phyloP scores from a whole-genome alignment of 2,113 vertebrate genomes.

The Ibidorhyncha struthersii region DNA sequence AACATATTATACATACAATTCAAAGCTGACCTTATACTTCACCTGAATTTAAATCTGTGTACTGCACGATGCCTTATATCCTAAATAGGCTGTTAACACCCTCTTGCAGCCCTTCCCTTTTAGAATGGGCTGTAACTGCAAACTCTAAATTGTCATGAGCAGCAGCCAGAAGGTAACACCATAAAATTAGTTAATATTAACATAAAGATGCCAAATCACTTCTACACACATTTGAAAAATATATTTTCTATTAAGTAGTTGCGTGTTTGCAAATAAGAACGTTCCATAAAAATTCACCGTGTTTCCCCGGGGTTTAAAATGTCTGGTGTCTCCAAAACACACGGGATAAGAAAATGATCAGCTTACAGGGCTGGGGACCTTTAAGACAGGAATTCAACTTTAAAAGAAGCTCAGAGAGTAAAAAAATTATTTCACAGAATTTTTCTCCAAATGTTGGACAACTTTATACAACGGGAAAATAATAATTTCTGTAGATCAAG shows the following conservation, averaged over 20 bases:
- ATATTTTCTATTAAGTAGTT: conserved; percentile 26
- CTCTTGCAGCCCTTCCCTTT: conserved; percentile 45
- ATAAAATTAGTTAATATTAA: conserved; percentile 69
- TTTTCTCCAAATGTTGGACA: background rate
- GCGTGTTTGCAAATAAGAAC: conserved; percentile 1
- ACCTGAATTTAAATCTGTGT: conserved; percentile 69
- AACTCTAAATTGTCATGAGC: conserved; percentile 48
- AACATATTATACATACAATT: conserved; percentile 68
- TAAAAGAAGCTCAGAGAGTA: background rate
- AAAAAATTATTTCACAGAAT: background rate
- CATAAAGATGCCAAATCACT: conserved; percentile 64
- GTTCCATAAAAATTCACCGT: background rate
- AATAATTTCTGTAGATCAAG: rapidly evolving
- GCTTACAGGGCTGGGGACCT: background rate
- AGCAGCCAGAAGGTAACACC: conserved; percentile 51
- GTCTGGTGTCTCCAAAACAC: background rate
- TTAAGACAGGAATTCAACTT: background rate
- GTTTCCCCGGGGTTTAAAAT: background rate
- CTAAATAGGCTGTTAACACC: conserved; percentile 65
- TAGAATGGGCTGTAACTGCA: conserved; percentile 58
- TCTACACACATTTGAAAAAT: conserved; percentile 36
- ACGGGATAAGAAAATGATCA: background rate
- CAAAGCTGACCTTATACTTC: conserved; percentile 63
- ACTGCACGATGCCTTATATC: conserved; percentile 49
- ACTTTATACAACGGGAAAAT: background rate